These are phyloP conservation scores for Eupithecia tripunctaria DNA, from an alignment of 2,888 invertebrate genomes.

Conservation along the genomic window DNA sequence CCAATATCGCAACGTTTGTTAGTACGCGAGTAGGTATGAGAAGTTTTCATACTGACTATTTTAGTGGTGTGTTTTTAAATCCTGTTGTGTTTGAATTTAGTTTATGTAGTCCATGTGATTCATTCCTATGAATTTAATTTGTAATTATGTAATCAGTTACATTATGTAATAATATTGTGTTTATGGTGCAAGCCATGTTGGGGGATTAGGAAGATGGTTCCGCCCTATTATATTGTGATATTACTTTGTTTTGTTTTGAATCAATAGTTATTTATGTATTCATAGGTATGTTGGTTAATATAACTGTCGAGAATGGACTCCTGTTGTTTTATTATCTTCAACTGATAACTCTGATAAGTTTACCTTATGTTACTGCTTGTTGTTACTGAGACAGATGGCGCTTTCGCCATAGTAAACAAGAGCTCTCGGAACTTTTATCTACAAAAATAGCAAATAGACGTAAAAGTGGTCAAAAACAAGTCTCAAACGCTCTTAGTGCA, in stretches of 20 bases:
- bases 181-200: constrained; percentile 38
- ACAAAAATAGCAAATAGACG: too few species aligned
- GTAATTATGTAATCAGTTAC: constrained; percentile 26
- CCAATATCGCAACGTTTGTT: constrained; percentile 18
- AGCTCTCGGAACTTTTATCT: too few species aligned
- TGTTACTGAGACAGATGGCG: too few species aligned
- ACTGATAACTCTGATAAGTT: neutral
- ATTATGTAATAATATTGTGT: constrained; percentile 26
- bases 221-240: constrained; percentile 42
- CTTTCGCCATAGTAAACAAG: too few species aligned
- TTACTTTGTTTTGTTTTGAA: constrained; percentile 37
- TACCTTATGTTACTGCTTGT: too few species aligned
- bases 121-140: constrained; percentile 33
- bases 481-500: too few species aligned
- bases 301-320: constrained; percentile 32
- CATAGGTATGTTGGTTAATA: constrained; percentile 36
- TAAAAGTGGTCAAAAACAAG: too few species aligned
- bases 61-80: constrained; percentile 15
- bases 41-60: constrained; percentile 31
- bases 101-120: constrained; percentile 28
- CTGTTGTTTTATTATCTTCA: constrained; percentile 10
- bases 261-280: constrained; percentile 37
- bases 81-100: constrained; percentile 28
- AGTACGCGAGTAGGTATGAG: constrained; percentile 15
- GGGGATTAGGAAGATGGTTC: constrained; percentile 26